Conservation (phyloP, 37 sponge, comb jelly and placozoan genomes). For the Oopsacas minuta region DNA sequence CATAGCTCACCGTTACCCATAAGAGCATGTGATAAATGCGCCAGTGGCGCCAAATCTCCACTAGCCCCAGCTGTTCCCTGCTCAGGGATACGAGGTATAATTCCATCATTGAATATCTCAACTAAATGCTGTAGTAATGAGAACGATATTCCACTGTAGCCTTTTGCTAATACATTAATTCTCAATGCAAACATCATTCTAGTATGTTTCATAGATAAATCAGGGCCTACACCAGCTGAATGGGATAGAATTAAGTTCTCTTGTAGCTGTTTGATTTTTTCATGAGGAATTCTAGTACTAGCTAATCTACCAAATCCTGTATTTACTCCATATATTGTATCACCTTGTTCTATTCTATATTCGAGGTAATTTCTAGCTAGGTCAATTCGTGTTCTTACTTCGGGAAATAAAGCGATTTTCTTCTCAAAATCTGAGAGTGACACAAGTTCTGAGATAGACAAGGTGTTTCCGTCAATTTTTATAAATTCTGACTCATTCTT, state of each 20-base stretch:
- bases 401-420: background rate
- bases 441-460: background rate
- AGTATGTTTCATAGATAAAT: slow-evolving; percentile 48
- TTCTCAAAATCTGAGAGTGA: background rate
- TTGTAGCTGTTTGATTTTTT: slow-evolving; percentile 65
- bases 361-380: background rate
- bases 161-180: slow-evolving; percentile 84
- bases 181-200: slow-evolving; percentile 67
- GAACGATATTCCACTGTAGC: slow-evolving; percentile 50
- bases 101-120: slow-evolving; percentile 22
- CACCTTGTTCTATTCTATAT: background rate
- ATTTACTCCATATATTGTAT: slow-evolving; percentile 54
- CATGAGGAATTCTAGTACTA: slow-evolving; percentile 32
- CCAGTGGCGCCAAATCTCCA: slow-evolving; percentile 90
- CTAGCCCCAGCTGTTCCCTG: slow-evolving; percentile 94
- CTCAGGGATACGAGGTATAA: slow-evolving; percentile 59
- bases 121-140: slow-evolving; percentile 7
- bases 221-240: slow-evolving; percentile 66
- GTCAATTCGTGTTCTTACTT: background rate
- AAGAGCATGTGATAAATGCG: slow-evolving; percentile 81
- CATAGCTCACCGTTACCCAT: slow-evolving; percentile 95
- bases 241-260: slow-evolving; percentile 73
- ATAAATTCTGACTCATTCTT: background rate
- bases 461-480: background rate
- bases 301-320: slow-evolving; percentile 93